phyloP scores from a whole-genome alignment of 2,888 invertebrate genomes.

The Anoplius nigerrimus region DNA sequence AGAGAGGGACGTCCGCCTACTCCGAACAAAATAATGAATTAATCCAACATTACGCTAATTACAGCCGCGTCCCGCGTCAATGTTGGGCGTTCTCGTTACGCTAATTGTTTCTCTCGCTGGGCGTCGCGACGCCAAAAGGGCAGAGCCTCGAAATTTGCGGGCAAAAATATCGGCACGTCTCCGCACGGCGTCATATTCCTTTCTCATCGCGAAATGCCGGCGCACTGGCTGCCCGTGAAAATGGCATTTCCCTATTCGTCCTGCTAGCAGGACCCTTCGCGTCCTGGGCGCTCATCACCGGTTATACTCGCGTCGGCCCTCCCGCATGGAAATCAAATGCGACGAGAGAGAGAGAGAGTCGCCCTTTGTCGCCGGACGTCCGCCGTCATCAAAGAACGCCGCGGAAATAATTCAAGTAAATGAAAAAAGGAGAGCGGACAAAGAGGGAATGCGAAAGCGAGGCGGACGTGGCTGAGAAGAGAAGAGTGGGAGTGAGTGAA shows the following conservation, averaged over 20 bases:
- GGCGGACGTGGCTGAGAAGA: not conserved
- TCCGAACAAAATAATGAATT: no score
- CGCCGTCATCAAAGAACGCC: constrained; percentile 33
- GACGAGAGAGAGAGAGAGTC: not conserved
- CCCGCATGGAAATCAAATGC: constrained; percentile 39
- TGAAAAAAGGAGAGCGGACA: constrained; percentile 5
- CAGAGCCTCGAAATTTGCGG: no score
- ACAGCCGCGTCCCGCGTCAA: no score
- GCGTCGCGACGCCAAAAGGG: no score
- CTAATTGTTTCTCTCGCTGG: no score
- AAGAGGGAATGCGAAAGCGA: not conserved
- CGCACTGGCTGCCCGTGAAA: not conserved
- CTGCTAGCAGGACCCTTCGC: constrained; percentile 5
- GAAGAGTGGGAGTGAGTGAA: no score
- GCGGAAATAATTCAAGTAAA: constrained; percentile 37
- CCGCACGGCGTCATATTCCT: no score
- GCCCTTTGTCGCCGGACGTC: constrained; percentile 30
- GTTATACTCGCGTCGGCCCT: not conserved
- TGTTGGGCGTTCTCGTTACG: no score
- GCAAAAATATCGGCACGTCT: no score
- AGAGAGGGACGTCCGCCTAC: no score
- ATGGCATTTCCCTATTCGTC: constrained; percentile 14
- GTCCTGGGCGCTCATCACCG: constrained; percentile 5
- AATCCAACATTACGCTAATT: no score
- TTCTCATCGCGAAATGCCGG: no score